Base-by-base conservation (phyloP, 1,140 invertebrate species). In the Dufourea novaeangliae region DNA sequence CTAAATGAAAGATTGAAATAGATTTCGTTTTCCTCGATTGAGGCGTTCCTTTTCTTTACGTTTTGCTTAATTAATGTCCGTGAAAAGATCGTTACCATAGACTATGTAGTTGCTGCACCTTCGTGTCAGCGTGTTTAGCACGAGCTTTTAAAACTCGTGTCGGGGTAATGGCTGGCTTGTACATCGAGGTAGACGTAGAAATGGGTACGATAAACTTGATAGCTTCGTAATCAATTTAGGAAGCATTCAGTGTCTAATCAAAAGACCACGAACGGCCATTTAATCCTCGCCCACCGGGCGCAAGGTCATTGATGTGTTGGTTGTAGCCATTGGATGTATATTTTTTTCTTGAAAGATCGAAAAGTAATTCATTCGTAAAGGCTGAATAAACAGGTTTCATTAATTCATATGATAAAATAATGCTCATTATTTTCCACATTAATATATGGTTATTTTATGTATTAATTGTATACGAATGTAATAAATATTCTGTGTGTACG, bases 231-330 rank as follows among this genome's bases (percentile, higher is more conserved):
- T 66, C 52, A 50, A 39, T 44, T 76, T 69, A 69, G 56, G 46
- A 69, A 59, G 73, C 64, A 68, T 76, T 76, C 69, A 69, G 54
- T 34, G 72, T 67, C 50, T 54, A 69, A 69, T 76, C 25, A 76
- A 76, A 68, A 32, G 52, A 37, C 7, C 50, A 37, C 64, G 37
- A 50, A 50, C 6, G n/a, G 6, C 44, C n/a, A 50, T 50, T n/a
- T n/a, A n/a, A n/a, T n/a, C n/a, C n/a, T n/a, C n/a, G n/a, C n/a
- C n/a, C n/a, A n/a, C n/a, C n/a, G n/a, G n/a, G n/a, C n/a, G n/a
- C n/a, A n/a, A n/a, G n/a, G n/a, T n/a, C n/a, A n/a, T n/a, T n/a
- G n/a, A n/a, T n/a, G n/a, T n/a, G n/a, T n/a, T n/a, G n/a, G n/a
- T n/a, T n/a, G n/a, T n/a, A n/a, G n/a, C n/a, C n/a, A n/a, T n/a